Percentiles rank a stretch among this genome's conserved stretches.
These are phyloP conservation scores for Sardina pilchardus DNA, from an alignment of 2,113 vertebrate genomes.

Conservation along the genomic window DNA sequence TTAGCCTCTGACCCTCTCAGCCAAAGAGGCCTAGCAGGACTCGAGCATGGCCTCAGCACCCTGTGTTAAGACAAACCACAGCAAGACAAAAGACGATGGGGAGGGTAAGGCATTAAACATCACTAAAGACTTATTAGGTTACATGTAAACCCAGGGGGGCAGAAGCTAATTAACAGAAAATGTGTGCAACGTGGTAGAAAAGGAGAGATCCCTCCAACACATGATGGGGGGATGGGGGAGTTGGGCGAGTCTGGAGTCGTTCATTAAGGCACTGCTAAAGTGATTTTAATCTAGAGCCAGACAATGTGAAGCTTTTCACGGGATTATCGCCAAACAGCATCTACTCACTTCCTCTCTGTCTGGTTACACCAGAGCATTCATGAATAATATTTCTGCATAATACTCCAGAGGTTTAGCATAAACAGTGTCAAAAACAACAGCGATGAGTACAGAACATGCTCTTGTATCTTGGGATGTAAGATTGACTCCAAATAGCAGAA, in stretches of 20 bases:
- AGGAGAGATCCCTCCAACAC: neutral
- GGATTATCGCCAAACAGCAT: neutral
- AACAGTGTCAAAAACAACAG: neutral
- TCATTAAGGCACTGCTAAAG: neutral
- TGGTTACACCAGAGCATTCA: neutral
- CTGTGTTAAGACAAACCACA: neutral
- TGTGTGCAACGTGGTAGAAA: neutral
- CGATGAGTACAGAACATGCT: neutral
- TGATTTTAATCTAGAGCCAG: neutral
- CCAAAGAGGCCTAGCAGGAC: neutral
- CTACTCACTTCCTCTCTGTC: neutral
- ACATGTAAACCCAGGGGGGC: constrained; percentile 8
- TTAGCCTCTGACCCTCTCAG: neutral
- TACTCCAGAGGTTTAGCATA: neutral
- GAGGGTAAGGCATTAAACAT: neutral
- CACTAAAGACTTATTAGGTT: constrained; percentile 1
- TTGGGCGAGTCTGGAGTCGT: neutral
- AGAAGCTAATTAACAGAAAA: constrained; percentile 5
- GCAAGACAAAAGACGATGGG: neutral
- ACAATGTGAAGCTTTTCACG: neutral
- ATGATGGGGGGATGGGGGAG: neutral
- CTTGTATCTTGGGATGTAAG: neutral
- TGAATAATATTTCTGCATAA: neutral
- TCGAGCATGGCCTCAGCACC: neutral
- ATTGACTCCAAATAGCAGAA: neutral